Evolutionary conservation across 2,888 invertebrate genomes (phyloP).

Genomic region (Heliconius ismenius): DNA sequence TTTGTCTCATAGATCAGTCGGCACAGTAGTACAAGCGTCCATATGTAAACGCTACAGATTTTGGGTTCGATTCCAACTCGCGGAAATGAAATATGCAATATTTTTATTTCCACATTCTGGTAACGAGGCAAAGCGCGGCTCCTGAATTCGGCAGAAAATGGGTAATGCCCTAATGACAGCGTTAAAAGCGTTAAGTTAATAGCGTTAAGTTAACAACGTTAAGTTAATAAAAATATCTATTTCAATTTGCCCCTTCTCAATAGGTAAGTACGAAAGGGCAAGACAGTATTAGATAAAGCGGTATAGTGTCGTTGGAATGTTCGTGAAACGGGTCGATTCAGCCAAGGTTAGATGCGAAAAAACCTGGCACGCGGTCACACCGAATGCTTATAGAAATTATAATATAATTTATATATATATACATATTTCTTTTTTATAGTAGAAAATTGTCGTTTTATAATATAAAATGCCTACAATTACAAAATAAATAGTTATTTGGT

Average conservation of each 20-base stretch:
- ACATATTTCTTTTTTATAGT: no score
- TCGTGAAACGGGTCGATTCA: conserved; percentile 42
- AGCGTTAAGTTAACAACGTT: no score
- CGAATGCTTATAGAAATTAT: conserved; percentile 13
- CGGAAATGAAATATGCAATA: no score
- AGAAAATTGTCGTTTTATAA: not conserved
- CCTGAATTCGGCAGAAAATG: no score
- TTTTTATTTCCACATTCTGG: no score
- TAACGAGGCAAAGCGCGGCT: no score
- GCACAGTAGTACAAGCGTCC: no score
- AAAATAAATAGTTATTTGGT: not conserved
- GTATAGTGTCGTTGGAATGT: conserved; percentile 36
- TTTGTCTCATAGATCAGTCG: no score
- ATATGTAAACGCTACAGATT: no score
- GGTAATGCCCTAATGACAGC: no score
- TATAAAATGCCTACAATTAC: not conserved
- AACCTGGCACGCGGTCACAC: conserved; percentile 32
- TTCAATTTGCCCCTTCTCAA: conserved; percentile 1
- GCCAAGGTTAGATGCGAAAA: conserved; percentile 40
- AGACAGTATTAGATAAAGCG: conserved; percentile 31
- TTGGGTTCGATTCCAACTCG: no score
- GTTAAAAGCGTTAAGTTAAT: no score
- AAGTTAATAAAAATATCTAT: not conserved
- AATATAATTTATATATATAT: not conserved
- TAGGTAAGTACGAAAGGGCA: conserved; percentile 16